Base-by-base conservation (phyloP, 1,140 invertebrate species). In the Paraescarpia echinospica region DNA sequence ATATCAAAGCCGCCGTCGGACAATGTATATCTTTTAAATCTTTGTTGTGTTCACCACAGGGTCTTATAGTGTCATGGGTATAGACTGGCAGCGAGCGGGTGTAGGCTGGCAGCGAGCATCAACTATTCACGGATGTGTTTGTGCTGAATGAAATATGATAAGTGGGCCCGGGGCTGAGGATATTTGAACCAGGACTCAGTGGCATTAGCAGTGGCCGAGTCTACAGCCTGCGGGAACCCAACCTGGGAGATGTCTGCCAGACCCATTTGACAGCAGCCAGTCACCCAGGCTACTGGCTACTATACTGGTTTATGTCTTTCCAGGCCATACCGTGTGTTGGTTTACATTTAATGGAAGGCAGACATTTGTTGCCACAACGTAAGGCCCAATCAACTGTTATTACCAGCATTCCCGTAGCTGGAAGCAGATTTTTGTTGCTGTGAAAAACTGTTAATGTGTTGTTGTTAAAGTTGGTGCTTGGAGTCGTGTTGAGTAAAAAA, bases 1-100 rank as follows among this genome's bases (percentile, higher is more conserved):
- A 77, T 18, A 77, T 77, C 59, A 77, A 77, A 77, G 59, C 59
- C 4, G 2, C 27, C 18, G 59, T 2, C 22, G 59, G 18, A 77
- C 59, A 77, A 77, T 77, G 59, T 77, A 77, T 77, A 77, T 77
- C 59, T 77, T 77, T 77, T 77, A 77, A 77, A 77, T 77, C 59
- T 77, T 77, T 77, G 59, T 77, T 77, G 12, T 27, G 22, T 77
- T 77, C 59, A 77, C 59, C 59, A 77, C 27, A 77, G 59, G 59
- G 8, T 14, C 8, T 77, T 77, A 77, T 77, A 14, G 8, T 77
- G 4, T 31, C 59, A 77, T 0, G 59, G 59, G 59, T 77, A 18
- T 77, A 31, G 8, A 18, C 48, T 18, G 18, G 48, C 48, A 8
- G 48, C n/a, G n/a, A n/a, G n/a, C n/a, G n/a, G n/a, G 41, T 41